Percentiles rank a stretch among this genome's conserved stretches.
Evolutionary conservation across 2,113 vertebrate genomes (phyloP).

Genomic region (Clupea harengus): DNA sequence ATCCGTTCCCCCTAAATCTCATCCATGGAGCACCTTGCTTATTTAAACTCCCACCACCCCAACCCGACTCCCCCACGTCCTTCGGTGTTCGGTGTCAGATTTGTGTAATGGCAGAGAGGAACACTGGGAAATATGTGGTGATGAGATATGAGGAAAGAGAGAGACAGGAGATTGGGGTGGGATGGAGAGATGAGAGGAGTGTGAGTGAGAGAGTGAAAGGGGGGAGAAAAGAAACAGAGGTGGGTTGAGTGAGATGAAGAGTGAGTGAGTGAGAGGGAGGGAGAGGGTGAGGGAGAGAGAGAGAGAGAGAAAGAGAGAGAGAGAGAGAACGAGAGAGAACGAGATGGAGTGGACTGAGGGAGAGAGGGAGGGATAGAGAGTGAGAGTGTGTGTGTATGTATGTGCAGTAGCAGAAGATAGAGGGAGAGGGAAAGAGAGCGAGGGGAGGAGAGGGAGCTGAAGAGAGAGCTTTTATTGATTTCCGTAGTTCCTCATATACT

Average conservation of each 20-base stretch:
- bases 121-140: background rate
- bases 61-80: background rate
- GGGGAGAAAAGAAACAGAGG: background rate
- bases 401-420: background rate
- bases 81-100: background rate
- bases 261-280: background rate
- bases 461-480: slow-evolving; percentile 55
- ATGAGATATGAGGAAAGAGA: background rate
- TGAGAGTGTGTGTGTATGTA: too few relatives aligned
- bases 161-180: background rate
- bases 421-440: background rate
- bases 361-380: background rate
- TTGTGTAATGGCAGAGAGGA: background rate
- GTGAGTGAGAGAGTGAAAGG: background rate
- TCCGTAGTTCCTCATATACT: slow-evolving; percentile 47
- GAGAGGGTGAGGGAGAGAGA: background rate
- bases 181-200: background rate
- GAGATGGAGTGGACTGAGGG: too few relatives aligned
- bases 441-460: slow-evolving; percentile 24
- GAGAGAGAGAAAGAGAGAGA: background rate
- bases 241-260: too few relatives aligned
- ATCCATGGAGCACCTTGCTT: background rate
- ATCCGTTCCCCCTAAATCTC: background rate
- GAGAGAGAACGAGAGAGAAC: background rate
- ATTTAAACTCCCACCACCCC: background rate